These are phyloP conservation scores for Pionites leucogaster DNA, from an alignment of 2,113 vertebrate genomes.

Conservation along the genomic window DNA sequence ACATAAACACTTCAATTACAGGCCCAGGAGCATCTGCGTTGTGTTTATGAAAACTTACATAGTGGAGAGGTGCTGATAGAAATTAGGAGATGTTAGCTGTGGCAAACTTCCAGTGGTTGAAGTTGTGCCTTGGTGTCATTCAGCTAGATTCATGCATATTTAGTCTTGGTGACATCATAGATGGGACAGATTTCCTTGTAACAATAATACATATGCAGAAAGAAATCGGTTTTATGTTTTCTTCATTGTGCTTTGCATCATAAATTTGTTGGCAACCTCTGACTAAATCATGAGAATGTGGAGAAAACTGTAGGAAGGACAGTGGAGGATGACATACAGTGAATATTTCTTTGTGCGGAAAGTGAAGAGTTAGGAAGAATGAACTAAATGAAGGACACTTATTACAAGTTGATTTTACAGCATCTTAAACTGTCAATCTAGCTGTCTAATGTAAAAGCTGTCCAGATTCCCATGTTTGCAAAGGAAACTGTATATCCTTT, in stretches of 20 bases:
- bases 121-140: background rate
- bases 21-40: background rate
- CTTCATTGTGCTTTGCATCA: background rate
- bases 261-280: background rate
- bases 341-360: background rate
- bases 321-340: rapidly evolving
- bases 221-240: background rate
- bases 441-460: background rate
- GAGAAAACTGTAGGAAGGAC: too few species aligned
- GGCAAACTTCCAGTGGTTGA: background rate
- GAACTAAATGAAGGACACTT: background rate
- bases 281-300: background rate
- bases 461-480: background rate
- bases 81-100: background rate
- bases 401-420: background rate
- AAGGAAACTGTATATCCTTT: background rate
- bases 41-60: background rate
- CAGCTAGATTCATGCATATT: background rate
- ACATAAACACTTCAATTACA: background rate
- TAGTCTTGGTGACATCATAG: background rate
- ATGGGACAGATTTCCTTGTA: background rate
- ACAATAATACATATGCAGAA: background rate
- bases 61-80: background rate
- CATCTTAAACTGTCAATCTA: background rate
- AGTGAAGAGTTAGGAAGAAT: background rate